Conservation (phyloP, 2,797 vertebrate species). For the Amniataba percoides region DNA sequence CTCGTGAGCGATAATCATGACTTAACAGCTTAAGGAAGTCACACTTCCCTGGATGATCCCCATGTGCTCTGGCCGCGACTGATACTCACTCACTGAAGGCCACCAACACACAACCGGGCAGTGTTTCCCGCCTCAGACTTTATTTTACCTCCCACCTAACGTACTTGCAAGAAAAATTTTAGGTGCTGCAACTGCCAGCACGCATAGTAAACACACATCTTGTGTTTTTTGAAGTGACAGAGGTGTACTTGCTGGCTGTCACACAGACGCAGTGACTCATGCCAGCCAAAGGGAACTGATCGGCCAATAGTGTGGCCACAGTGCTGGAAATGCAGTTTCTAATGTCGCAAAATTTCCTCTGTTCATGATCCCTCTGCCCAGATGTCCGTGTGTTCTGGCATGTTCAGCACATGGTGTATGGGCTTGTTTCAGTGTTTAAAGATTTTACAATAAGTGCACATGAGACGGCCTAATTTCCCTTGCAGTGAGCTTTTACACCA, state of each 20-base stretch:
- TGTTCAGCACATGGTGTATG: background rate
- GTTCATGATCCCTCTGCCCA: background rate
- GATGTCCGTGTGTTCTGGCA: conserved; percentile 1
- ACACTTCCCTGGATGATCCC: conserved; percentile 79
- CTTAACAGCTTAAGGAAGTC: conserved; percentile 83
- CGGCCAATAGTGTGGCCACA: conserved; percentile 23
- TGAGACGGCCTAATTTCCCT: conserved; percentile 48
- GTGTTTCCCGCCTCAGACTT: background rate
- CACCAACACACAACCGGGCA: conserved; percentile 35
- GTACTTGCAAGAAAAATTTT: conserved; percentile 31
- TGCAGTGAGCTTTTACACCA: conserved; percentile 36
- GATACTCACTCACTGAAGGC: conserved; percentile 39
- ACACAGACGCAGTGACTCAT: conserved; percentile 39
- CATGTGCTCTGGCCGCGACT: conserved; percentile 70
- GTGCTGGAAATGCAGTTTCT: conserved; percentile 18
- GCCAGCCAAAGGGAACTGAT: conserved; percentile 13
- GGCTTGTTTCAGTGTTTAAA: conserved; percentile 28
- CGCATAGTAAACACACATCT: conserved; percentile 14
- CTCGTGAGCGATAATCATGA: conserved; percentile 79
- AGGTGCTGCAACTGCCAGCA: conserved; percentile 6
- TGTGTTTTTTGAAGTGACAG: conserved; percentile 56
- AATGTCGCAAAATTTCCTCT: conserved; percentile 7
- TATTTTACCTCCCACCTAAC: conserved; percentile 9
- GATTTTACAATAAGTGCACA: conserved; percentile 36
- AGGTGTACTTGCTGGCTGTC: conserved; percentile 26